These are phyloP conservation scores for Nerophis ophidion DNA, from an alignment of 2,113 vertebrate genomes.

Conservation along the genomic window DNA sequence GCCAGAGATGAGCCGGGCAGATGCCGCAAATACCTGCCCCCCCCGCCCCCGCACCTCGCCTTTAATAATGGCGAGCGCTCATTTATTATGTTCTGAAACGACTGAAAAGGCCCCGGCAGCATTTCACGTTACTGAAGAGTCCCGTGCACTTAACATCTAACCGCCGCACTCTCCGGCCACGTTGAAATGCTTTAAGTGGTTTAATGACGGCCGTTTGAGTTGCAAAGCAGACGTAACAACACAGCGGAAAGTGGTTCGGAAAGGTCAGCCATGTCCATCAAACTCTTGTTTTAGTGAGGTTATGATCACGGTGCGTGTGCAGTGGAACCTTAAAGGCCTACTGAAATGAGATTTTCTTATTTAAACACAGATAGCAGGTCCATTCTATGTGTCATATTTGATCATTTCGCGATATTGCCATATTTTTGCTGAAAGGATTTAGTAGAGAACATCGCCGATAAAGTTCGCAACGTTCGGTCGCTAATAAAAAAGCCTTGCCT, in stretches of 20 bases:
- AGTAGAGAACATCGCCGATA: too few relatives aligned
- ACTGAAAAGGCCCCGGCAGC: not conserved
- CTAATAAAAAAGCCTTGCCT: too few relatives aligned
- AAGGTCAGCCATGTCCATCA: too few relatives aligned
- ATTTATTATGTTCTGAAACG: conserved; percentile 44
- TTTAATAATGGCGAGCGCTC: conserved; percentile 30
- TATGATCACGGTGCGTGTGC: too few relatives aligned
- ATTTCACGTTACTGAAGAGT: conserved; percentile 20
- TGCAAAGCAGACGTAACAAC: not conserved
- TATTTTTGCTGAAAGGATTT: too few relatives aligned
- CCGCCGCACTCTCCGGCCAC: not conserved
- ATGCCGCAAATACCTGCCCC: conserved; percentile 52
- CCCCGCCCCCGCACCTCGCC: not conserved
- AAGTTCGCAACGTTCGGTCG: too few relatives aligned
- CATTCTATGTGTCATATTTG: too few relatives aligned
- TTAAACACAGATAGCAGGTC: too few relatives aligned
- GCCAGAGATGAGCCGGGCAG: conserved; percentile 39
- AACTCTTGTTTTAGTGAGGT: too few relatives aligned
- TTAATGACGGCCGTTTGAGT: not conserved
- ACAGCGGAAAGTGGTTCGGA: not conserved
- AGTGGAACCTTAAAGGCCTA: too few relatives aligned
- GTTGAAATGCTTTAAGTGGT: not conserved
- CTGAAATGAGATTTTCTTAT: too few relatives aligned
- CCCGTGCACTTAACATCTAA: not conserved
- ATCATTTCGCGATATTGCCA: too few relatives aligned